These are phyloP conservation scores for Scomber japonicus DNA, from an alignment of 2,113 vertebrate species.

Conservation along the genomic window DNA sequence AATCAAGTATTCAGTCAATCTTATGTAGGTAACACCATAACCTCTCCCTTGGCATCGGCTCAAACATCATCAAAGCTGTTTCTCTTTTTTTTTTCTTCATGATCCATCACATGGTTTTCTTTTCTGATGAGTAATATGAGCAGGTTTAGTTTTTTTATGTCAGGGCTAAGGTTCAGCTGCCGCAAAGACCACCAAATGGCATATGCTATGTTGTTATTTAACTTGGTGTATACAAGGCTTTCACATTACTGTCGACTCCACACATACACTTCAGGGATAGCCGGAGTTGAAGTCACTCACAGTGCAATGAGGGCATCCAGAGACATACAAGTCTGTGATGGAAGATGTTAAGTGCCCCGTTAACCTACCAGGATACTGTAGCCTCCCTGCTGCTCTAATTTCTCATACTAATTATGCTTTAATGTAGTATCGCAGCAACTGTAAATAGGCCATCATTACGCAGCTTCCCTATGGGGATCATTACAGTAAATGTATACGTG, in stretches of 20 bases:
- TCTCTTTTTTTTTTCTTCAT: too few relatives aligned
- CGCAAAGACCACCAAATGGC: not conserved
- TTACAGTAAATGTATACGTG: conserved; percentile 35
- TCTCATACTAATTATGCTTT: conserved; percentile 30
- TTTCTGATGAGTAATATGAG: too few relatives aligned
- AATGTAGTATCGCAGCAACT: not conserved
- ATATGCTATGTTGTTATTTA: not conserved
- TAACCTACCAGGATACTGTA: conserved; percentile 6
- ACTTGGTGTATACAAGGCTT: conserved; percentile 10
- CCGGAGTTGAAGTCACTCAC: not conserved
- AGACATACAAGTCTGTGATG: not conserved
- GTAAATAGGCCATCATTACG: conserved; percentile 18
- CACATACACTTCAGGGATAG: not conserved
- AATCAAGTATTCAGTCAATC: too few relatives aligned
- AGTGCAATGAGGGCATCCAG: conserved; percentile 12
- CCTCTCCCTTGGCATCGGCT: too few relatives aligned
- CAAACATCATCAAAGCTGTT: too few relatives aligned
- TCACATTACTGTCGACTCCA: conserved; percentile 14
- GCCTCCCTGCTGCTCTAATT: conserved; percentile 4
- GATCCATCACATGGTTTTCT: too few relatives aligned
- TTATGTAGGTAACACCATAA: too few relatives aligned
- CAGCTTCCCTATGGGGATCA: conserved; percentile 19
- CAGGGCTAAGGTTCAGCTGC: too few relatives aligned
- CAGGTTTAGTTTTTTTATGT: too few relatives aligned
- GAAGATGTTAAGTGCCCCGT: not conserved